These are phyloP conservation scores for Temnothorax ravouxi DNA, from an alignment of 2,888 invertebrate species.

Conservation along the genomic window DNA sequence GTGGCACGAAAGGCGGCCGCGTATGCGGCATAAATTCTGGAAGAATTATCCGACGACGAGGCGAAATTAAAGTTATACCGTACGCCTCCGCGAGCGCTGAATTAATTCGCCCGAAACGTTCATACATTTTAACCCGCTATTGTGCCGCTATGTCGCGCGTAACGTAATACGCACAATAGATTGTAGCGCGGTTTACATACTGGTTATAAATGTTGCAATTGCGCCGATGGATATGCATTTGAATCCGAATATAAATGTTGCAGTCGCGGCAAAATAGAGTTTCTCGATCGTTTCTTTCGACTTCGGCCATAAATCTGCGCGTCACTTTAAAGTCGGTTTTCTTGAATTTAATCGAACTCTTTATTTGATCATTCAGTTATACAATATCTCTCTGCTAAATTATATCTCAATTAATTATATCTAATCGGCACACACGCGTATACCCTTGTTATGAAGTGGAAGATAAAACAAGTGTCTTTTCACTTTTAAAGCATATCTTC, in stretches of 20 bases:
- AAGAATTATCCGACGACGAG: conserved; percentile 50
- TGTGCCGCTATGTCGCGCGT: conserved; percentile 33
- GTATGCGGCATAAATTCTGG: conserved; percentile 48
- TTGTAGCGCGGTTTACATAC: conserved; percentile 15
- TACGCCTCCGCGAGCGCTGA: conserved; percentile 16
- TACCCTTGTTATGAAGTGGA: background rate
- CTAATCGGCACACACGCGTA: background rate
- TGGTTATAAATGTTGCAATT: conserved; percentile 31
- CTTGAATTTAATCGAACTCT: background rate
- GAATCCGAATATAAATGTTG: conserved; percentile 20
- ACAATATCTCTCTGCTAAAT: background rate
- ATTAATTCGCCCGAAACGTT: conserved; percentile 50
- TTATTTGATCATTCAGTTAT: background rate
- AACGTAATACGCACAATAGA: conserved; percentile 36
- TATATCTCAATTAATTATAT: background rate
- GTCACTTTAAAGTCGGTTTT: background rate
- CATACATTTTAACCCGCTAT: conserved; percentile 50
- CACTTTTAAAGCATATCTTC: background rate
- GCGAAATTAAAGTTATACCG: conserved; percentile 47
- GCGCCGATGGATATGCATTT: conserved; percentile 7
- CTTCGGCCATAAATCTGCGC: background rate
- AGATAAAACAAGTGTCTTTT: background rate
- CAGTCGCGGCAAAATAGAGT: background rate
- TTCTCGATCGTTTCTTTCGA: background rate
- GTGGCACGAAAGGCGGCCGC: conserved; percentile 3